Conservation (phyloP, 2,797 vertebrate species). For the Gambusia yucatana region DNA sequence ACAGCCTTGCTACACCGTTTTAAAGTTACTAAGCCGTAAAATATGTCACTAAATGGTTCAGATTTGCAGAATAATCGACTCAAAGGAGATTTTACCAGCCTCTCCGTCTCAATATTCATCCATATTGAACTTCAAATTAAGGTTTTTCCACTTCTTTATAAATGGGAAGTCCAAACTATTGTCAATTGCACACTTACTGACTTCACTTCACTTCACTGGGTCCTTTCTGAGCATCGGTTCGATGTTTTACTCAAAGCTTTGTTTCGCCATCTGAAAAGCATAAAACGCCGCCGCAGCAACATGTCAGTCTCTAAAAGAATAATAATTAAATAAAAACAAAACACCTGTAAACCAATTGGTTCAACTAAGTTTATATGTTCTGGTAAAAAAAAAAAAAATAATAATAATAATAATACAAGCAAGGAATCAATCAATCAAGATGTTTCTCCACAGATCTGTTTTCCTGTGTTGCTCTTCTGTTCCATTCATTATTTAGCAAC, state of each 20-base stretch:
- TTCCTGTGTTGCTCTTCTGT: background rate
- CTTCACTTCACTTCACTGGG: background rate
- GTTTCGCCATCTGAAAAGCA: background rate
- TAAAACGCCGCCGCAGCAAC: background rate
- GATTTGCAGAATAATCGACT: background rate
- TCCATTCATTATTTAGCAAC: conserved; percentile 4
- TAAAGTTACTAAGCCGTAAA: background rate
- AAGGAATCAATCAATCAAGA: background rate
- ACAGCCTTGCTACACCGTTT: background rate
- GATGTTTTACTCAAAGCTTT: background rate
- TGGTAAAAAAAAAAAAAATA: background rate
- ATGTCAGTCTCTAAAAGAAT: background rate
- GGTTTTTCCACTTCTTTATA: background rate
- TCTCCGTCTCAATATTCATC: background rate
- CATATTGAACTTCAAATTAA: background rate
- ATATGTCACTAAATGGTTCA: background rate
- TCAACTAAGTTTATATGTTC: background rate
- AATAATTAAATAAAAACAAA: background rate
- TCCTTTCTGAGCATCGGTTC: background rate
- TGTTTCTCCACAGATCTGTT: background rate
- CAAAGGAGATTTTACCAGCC: background rate
- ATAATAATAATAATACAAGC: background rate
- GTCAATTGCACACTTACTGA: background rate
- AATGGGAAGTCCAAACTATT: background rate
- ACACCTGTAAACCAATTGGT: background rate